Conservation (phyloP, 2,113 vertebrate genomes). For the Jacana jacana region DNA sequence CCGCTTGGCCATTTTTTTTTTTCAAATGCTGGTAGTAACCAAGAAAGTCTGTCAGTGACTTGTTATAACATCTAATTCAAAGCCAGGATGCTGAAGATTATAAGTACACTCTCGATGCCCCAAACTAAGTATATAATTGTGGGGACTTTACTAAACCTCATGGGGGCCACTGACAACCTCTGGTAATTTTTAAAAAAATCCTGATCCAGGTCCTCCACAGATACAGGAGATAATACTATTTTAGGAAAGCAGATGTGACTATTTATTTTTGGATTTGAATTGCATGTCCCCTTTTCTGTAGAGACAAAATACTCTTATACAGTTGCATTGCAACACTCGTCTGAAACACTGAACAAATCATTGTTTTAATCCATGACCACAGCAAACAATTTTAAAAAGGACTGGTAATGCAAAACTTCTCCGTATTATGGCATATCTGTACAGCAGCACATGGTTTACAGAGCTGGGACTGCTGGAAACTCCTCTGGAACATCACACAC, state of each 20-base stretch:
- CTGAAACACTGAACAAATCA: neutral
- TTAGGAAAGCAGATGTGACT: neutral
- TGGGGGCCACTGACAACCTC: neutral
- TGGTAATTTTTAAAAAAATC: rapidly evolving
- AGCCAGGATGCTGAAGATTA: neutral
- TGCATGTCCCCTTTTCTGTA: neutral
- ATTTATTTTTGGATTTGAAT: neutral
- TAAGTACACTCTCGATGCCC: neutral
- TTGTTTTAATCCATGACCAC: neutral
- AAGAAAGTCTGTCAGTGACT: neutral
- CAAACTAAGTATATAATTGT: neutral
- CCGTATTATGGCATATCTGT: neutral
- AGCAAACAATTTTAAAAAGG: neutral
- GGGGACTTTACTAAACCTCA: neutral
- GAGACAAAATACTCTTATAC: neutral
- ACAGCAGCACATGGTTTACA: neutral
- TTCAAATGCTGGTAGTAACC: neutral
- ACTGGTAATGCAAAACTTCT: neutral
- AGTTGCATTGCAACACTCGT: neutral
- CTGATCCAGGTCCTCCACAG: neutral
- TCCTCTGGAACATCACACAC: neutral
- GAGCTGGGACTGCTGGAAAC: neutral
- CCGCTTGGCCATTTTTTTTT: neutral
- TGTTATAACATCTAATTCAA: neutral
- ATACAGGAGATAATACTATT: neutral